Percentiles rank a stretch among this genome's conserved stretches.
phyloP scores from a whole-genome alignment of 2,113 vertebrate genomes.

The Emydocephalus ijimae region DNA sequence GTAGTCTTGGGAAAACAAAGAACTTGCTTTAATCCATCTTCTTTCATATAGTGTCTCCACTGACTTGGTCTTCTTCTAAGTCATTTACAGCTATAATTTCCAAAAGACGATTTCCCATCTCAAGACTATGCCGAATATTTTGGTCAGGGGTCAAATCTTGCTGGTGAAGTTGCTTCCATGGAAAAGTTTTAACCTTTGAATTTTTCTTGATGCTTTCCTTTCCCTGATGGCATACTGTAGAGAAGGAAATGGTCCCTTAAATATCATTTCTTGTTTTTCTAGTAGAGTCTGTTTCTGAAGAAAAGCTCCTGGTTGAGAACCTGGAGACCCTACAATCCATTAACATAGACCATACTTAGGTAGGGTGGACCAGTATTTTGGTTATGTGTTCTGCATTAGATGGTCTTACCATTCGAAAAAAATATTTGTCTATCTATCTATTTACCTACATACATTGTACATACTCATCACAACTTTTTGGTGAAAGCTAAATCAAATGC shows the following conservation, averaged over 20 bases:
- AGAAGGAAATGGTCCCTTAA: too few species aligned
- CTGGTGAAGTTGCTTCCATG: background rate
- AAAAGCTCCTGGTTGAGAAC: too few species aligned
- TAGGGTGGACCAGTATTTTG: background rate
- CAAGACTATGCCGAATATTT: background rate
- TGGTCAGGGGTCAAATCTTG: background rate
- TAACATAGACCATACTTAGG: too few species aligned
- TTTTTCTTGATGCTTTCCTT: background rate
- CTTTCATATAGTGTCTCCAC: background rate
- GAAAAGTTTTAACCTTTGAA: background rate
- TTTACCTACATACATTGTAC: background rate
- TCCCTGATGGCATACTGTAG: too few species aligned
- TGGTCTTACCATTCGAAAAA: too few species aligned
- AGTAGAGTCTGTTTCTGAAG: too few species aligned
- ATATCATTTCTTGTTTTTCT: too few species aligned
- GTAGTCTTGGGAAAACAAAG: background rate
- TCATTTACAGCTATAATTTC: background rate
- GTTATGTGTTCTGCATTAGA: background rate
- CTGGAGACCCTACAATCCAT: too few species aligned
- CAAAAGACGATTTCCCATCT: background rate
- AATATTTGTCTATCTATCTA: background rate
- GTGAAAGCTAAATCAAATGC: constrained; percentile 20
- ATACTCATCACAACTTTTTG: background rate
- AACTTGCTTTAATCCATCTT: background rate
- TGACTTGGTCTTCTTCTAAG: background rate